Percentiles rank a stretch among this genome's conserved stretches.
Evolutionary conservation across 2,113 vertebrate genomes (phyloP).

Genomic region (Salminus brasiliensis): DNA sequence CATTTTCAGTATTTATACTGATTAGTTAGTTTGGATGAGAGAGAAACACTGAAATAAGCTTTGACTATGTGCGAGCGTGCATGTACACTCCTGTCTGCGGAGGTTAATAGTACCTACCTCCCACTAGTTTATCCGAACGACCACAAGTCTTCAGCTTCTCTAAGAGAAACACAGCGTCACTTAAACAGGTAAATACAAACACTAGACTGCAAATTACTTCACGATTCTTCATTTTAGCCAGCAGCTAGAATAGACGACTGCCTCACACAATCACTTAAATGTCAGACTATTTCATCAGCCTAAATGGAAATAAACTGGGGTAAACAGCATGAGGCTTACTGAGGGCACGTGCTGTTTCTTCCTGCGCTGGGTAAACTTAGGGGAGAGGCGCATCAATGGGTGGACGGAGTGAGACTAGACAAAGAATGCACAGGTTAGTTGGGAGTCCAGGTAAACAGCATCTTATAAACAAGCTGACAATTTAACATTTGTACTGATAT

Average conservation of each 20-base stretch:
- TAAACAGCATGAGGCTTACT: slow-evolving; percentile 49
- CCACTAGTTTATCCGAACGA: background rate
- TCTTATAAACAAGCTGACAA: background rate
- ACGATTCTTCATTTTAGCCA: background rate
- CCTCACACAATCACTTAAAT: background rate
- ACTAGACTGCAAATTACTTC: background rate
- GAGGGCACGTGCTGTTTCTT: slow-evolving; percentile 70
- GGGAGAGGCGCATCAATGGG: slow-evolving; percentile 75
- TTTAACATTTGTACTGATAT: no score
- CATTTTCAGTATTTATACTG: no score
- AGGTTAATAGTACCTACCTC: slow-evolving; percentile 20
- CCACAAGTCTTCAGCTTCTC: slow-evolving; percentile 45
- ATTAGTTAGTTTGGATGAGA: no score
- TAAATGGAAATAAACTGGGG: background rate
- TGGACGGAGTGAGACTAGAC: slow-evolving; percentile 74
- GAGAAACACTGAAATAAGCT: background rate
- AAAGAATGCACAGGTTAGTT: background rate
- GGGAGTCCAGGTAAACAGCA: background rate
- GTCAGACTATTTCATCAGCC: no score
- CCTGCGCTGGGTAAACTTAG: slow-evolving; percentile 73
- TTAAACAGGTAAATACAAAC: background rate
- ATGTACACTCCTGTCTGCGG: background rate
- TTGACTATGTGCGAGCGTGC: background rate
- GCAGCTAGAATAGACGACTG: background rate
- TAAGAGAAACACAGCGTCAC: slow-evolving; percentile 41